A percentile compares a stretch with the other conserved stretches of the same genome.
Evolutionary conservation across 2,888 invertebrate genomes (phyloP).

Genomic region (Cryptus armator): DNA sequence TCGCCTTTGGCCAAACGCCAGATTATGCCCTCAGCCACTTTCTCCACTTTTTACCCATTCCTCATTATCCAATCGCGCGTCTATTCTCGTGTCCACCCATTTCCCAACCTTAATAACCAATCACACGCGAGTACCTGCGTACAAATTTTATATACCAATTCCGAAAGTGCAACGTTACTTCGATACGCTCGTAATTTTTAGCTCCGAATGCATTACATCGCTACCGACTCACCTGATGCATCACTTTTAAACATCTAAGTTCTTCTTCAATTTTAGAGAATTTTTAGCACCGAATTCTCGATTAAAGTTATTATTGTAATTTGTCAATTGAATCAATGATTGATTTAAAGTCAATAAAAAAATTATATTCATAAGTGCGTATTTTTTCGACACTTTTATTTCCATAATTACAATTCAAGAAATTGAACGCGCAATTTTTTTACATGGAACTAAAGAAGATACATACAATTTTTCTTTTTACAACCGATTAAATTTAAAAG

Average conservation of each 20-base stretch:
- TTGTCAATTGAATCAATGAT: too few relatives aligned
- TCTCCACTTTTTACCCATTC: constrained; percentile 70
- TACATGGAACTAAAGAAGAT: not conserved
- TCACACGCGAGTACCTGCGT: not conserved
- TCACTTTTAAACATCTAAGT: too few relatives aligned
- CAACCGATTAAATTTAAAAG: too few relatives aligned
- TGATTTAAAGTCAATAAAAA: not conserved
- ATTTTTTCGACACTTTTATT: not conserved
- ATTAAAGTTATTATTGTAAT: too few relatives aligned
- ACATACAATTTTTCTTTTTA: not conserved
- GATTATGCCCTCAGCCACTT: constrained; percentile 79
- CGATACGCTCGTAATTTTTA: too few relatives aligned
- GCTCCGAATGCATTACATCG: too few relatives aligned
- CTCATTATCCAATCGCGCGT: constrained; percentile 74
- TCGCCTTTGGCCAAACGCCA: constrained; percentile 82
- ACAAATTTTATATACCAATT: constrained; percentile 1
- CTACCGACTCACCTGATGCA: too few relatives aligned
- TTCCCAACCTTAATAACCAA: constrained; percentile 5
- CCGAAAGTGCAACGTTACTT: too few relatives aligned
- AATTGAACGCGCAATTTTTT: not conserved
- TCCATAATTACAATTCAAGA: not conserved
- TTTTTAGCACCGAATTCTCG: too few relatives aligned
- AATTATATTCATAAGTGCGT: not conserved
- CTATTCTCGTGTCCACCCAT: constrained; percentile 54
- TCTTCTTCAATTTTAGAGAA: too few relatives aligned